Base-by-base conservation (phyloP, 2,888 invertebrate genomes). In the Pterostichus madidus region DNA sequence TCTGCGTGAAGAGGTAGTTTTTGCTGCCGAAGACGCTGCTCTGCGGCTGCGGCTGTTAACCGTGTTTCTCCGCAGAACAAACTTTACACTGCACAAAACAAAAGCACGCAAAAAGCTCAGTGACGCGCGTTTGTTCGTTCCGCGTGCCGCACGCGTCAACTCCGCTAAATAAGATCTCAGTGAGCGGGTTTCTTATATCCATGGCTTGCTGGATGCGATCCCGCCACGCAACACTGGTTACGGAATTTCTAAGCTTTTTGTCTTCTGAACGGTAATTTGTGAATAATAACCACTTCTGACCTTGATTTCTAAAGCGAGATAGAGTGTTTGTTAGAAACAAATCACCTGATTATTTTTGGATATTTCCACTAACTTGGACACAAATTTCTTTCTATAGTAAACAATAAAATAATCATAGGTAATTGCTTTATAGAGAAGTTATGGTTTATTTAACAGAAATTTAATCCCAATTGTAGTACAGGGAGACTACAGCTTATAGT, bases 81-180 rank as follows among this genome's bases (percentile, higher is more conserved):
- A 78, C 44, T 78, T 80, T 73, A 80, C 80, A 80, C 53, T 71
- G 71, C 68, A 56, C 80, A 80, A 80, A 80, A 80, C 80, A 80
- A 80, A 80, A 80, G 80, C 80, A 7, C 39, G 73, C 71, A 71
- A 71, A 71, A 71, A 68, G 53, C 35, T 39, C 8, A 39, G 24
- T 39, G 71, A 35, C 53, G 15, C 53, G 53, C 80, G 80, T 52
- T 52, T 64, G 64, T 52, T 64, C 31, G 68, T 35, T 46, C 77
- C 59, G 77, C 77, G 77, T 77, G 59, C 77, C 80, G 53, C 56
- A 68, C 80, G 56, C 68, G n/a, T 75, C 75, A 64, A 46, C 78
- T 59, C 17, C 35, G 24, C 73, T 73, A 73, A 80, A 71, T 80
- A 80, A 80, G 80, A 80, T 80, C 80, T 80, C 68, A 59, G 31